phyloP scores from a whole-genome alignment of 1,140 invertebrate genomes.

The Diuraphis noxia region DNA sequence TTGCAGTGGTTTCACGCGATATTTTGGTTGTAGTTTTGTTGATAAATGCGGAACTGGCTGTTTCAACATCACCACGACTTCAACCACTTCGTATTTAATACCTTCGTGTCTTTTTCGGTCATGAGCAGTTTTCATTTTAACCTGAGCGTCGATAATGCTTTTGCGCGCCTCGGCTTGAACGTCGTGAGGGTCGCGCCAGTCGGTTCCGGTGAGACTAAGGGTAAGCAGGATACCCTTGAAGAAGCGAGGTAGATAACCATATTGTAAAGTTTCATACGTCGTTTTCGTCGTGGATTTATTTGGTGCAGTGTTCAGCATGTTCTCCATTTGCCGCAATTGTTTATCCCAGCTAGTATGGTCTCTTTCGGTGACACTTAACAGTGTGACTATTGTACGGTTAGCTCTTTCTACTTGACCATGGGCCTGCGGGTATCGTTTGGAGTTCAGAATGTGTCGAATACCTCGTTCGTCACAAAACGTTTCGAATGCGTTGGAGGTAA shows the following conservation, averaged over 20 bases:
- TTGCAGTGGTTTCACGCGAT: neutral
- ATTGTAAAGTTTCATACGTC: too few species aligned
- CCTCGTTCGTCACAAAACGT: too few species aligned
- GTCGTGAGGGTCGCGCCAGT: neutral
- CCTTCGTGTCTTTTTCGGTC: neutral
- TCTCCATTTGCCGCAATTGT: too few species aligned
- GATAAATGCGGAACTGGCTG: neutral
- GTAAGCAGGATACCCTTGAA: neutral
- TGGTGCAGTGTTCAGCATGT: too few species aligned
- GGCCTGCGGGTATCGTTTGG: too few species aligned
- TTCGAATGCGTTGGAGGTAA: too few species aligned
- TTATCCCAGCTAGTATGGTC: too few species aligned
- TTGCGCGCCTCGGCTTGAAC: neutral
- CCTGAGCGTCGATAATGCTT: neutral
- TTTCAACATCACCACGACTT: neutral
- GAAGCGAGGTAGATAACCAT: neutral
- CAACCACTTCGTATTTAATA: neutral
- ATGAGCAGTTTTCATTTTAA: neutral
- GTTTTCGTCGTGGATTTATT: too few species aligned
- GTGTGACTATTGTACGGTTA: too few species aligned
- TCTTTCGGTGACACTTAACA: too few species aligned
- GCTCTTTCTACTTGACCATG: too few species aligned
- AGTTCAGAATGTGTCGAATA: too few species aligned
- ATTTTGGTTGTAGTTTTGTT: constrained; percentile 13
- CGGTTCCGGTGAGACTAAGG: neutral